Conservation (phyloP, 2,113 vertebrate species). For the Perca flavescens region DNA sequence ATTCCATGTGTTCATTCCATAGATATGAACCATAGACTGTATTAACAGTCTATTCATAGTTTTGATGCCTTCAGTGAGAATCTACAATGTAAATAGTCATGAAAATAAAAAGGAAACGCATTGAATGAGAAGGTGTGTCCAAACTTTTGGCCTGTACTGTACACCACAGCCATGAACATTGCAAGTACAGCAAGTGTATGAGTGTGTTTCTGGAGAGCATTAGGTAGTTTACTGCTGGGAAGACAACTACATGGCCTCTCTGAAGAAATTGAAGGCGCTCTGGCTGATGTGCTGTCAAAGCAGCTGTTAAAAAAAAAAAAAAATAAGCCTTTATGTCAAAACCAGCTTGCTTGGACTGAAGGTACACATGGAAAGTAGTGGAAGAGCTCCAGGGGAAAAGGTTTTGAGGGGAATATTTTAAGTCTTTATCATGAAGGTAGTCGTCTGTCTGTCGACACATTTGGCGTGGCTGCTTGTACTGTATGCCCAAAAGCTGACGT, state of each 20-base stretch:
- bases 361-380: conserved; percentile 66
- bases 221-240: conserved; percentile 48
- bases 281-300: conserved; percentile 72
- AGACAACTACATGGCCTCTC: conserved; percentile 45
- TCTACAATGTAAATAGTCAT: too few relatives aligned
- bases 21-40: too few relatives aligned
- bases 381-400: conserved; percentile 52
- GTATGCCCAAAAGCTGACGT: conserved; percentile 67
- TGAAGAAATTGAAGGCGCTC: conserved; percentile 23
- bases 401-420: conserved; percentile 65
- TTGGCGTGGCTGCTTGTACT: conserved; percentile 46
- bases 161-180: not conserved
- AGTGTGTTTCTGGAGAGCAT: conserved; percentile 49
- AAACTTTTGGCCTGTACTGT: too few relatives aligned
- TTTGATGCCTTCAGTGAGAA: too few relatives aligned
- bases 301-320: conserved; percentile 2
- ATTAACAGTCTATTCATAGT: too few relatives aligned
- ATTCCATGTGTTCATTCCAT: too few relatives aligned
- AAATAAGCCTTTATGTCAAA: conserved; percentile 62
- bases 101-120: too few relatives aligned
- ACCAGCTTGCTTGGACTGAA: conserved; percentile 65
- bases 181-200: conserved; percentile 4
- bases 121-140: too few relatives aligned
- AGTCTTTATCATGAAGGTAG: conserved; percentile 73
- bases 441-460: conserved; percentile 68